A percentile compares a stretch with the other conserved stretches of the same genome.
Evolutionary conservation across 2,113 vertebrate genomes (phyloP).

Genomic region (Phylloscopus trochilus): DNA sequence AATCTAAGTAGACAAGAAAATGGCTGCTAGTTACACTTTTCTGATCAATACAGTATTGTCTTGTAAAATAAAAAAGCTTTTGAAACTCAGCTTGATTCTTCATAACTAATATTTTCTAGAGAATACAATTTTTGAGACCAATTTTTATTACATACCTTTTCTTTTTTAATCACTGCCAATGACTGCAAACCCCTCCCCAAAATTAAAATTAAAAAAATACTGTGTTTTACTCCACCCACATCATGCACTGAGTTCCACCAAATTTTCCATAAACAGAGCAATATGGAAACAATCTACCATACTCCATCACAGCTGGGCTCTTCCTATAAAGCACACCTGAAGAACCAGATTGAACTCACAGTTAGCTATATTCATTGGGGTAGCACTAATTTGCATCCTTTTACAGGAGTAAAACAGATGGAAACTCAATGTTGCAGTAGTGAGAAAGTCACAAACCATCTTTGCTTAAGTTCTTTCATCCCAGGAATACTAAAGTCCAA

Average conservation of each 20-base stretch:
- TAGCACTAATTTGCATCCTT: neutral
- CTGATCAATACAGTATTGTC: neutral
- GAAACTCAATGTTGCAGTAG: neutral
- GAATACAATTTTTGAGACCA: neutral
- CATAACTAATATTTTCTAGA: neutral
- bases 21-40: neutral
- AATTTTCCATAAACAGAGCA: neutral
- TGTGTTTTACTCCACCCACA: neutral
- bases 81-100: neutral
- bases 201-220: neutral
- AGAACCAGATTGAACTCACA: neutral
- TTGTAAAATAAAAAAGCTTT: neutral
- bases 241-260: neutral
- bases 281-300: neutral
- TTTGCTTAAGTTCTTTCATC: neutral
- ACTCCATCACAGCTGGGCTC: neutral
- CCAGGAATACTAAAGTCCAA: neutral
- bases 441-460: neutral
- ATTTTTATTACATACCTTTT: neutral
- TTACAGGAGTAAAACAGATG: neutral
- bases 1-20: neutral
- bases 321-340: neutral
- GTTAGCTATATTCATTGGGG: neutral
- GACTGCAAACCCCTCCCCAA: neutral
- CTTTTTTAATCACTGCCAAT: neutral